phyloP scores from a whole-genome alignment of 1,140 invertebrate species.

The Armadillidium nasatum region DNA sequence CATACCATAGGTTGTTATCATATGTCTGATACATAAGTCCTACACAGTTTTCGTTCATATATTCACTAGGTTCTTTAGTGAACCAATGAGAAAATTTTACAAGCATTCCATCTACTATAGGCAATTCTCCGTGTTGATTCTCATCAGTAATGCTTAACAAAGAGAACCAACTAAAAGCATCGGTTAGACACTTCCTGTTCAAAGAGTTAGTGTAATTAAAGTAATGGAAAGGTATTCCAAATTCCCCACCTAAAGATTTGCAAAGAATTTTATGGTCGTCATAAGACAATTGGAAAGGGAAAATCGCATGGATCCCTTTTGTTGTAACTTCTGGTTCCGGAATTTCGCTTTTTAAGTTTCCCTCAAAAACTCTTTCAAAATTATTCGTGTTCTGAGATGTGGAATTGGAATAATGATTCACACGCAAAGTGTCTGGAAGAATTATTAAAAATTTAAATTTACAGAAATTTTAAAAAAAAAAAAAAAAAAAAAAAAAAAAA shows the following conservation, averaged over 20 bases:
- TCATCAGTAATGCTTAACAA: background rate
- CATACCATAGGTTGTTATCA: background rate
- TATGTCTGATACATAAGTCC: background rate
- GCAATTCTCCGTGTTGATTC: background rate
- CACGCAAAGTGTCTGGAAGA: no score
- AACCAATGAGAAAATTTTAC: background rate
- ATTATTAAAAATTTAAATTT: no score
- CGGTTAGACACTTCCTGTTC: background rate
- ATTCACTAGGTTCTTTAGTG: background rate
- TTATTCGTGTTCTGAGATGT: no score
- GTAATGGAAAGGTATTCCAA: background rate
- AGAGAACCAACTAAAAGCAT: background rate
- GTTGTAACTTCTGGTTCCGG: no score
- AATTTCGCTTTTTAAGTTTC: no score
- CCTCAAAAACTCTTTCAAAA: no score
- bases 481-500: no score
- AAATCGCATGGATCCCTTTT: no score
- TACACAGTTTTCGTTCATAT: background rate
- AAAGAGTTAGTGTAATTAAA: background rate
- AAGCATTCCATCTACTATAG: background rate
- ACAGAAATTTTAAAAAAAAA: no score
- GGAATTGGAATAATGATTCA: no score
- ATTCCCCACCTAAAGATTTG: background rate
- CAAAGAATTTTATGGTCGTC: background rate
- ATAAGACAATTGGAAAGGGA: background rate